phyloP scores from a whole-genome alignment of 2,113 vertebrate species.

The Zapus hudsonius region DNA sequence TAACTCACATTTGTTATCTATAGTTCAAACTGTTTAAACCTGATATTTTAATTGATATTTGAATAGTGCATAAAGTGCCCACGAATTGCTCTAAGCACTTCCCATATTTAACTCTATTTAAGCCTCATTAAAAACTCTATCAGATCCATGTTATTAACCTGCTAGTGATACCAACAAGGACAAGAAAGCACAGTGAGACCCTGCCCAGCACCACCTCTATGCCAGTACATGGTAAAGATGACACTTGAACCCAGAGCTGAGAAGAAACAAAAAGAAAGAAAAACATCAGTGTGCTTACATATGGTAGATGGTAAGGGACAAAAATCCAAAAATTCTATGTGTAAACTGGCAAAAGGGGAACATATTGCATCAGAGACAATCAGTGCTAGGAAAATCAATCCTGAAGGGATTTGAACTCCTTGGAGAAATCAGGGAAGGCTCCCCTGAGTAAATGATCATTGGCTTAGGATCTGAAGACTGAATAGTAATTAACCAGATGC shows the following conservation, averaged over 20 bases:
- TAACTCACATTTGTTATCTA: background rate
- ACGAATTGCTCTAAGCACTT: background rate
- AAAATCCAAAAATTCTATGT: background rate
- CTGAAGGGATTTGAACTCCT: background rate
- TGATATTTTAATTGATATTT: constrained; percentile 19
- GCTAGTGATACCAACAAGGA: background rate
- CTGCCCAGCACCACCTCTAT: too few species aligned
- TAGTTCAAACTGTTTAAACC: background rate
- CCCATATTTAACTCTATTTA: constrained; percentile 10
- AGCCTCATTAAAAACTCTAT: background rate
- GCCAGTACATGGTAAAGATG: background rate
- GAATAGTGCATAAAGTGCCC: background rate
- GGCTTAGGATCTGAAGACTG: background rate
- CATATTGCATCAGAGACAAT: background rate
- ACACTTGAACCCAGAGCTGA: background rate
- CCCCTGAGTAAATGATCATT: background rate
- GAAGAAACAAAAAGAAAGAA: background rate
- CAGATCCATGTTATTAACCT: background rate
- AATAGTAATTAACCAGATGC: background rate
- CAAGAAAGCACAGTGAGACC: background rate
- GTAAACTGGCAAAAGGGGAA: background rate
- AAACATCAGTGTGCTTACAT: background rate
- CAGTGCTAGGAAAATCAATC: too few species aligned
- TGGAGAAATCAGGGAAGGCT: background rate
- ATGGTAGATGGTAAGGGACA: background rate